Evolutionary conservation across 2,888 invertebrate species (phyloP).

Genomic region (Xylota sylvarum): DNA sequence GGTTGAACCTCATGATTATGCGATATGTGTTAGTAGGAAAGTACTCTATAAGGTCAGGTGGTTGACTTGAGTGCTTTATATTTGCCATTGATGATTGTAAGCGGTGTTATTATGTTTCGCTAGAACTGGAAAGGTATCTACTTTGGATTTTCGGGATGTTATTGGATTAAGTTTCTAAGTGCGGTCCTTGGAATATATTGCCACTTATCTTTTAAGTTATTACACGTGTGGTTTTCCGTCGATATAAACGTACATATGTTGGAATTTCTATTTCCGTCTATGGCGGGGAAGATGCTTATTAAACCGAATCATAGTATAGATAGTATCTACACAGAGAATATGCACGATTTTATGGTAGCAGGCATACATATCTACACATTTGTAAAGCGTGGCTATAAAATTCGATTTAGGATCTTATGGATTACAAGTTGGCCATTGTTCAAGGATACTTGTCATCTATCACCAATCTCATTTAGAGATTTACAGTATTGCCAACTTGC

Average conservation of each 20-base stretch:
- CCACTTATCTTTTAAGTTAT: constrained; percentile 32
- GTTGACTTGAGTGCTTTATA: constrained; percentile 64
- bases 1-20: constrained; percentile 74
- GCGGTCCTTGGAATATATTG: constrained; percentile 41
- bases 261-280: background rate
- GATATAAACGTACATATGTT: background rate
- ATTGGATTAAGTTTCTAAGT: constrained; percentile 56
- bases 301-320: no score
- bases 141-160: constrained; percentile 47
- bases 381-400: no score
- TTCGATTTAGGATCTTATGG: no score
- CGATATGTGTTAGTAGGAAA: constrained; percentile 34
- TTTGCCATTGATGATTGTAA: constrained; percentile 57
- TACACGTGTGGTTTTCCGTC: constrained; percentile 2
- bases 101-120: constrained; percentile 44
- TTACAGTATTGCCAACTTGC: no score
- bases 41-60: constrained; percentile 64
- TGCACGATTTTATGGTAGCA: no score
- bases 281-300: background rate
- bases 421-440: no score
- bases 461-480: no score
- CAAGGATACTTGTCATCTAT: no score
- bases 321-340: no score
- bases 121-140: background rate
- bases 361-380: no score